Base-by-base conservation (phyloP, 2,113 vertebrate genomes). In the Corythaeola cristata region DNA sequence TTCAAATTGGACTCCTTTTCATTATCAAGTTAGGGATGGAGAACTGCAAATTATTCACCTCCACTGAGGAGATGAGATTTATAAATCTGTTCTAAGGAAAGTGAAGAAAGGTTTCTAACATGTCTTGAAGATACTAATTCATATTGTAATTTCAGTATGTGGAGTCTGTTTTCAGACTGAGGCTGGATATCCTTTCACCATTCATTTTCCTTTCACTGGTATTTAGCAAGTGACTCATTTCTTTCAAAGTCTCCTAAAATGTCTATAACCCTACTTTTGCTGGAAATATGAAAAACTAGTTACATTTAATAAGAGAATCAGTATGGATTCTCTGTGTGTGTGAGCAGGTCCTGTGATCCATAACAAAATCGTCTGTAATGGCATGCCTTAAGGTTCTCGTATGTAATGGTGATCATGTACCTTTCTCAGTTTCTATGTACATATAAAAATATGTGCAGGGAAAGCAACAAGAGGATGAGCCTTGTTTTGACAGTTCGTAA, bases 1-100 rank as follows among this genome's bases (percentile, higher is more conserved):
- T 96, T 96, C 94, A 94, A 96, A 96, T 58, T 92, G 47, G 92
- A 83, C 49, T 62, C 15, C 66, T 96, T 97, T 96, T 97, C 69
- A 85, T 97, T 97, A 88, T 63, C 89, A 88, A 45, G 8, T 96
- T 94, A 96, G 77, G 71, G 79, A 81, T 95, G 75, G 88, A 37
- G 73, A 96, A n/a, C 58, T 73, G 77, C 93, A 93, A 96, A 92
- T 97, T 90, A 83, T 85, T 94, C 91, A 96, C 76, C 60, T 96
- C 50, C 74, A 75, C 32, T 26, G 74, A 97, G 45, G 35, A 96
- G 69, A 93, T 17, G 68, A 85, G 76, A 66, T 95, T 93, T 93
- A 93, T 79, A 95, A 95, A 89, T 87, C 53, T 93, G 7, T 87
- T 95, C 53, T 75, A 71, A 66, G 85, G 41, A 81, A 95, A 96